Evolutionary conservation across 2,888 invertebrate species (phyloP).

Genomic region (Stomorhina lunata): DNA sequence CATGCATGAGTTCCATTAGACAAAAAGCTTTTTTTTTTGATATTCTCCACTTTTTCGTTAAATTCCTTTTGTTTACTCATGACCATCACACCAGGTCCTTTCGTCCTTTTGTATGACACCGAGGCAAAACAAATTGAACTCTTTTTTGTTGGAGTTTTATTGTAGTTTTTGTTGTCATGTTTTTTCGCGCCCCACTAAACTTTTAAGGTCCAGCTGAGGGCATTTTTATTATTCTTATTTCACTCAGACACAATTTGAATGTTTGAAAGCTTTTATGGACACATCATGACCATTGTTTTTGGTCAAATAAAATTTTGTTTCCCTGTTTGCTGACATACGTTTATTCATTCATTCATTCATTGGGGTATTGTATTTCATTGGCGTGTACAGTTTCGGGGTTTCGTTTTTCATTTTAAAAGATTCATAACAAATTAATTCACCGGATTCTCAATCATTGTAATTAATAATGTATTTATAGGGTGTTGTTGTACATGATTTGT

Average conservation of each 20-base stretch:
- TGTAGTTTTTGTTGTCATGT: constrained; percentile 50
- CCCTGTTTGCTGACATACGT: constrained; percentile 67
- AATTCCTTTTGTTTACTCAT: constrained; percentile 20
- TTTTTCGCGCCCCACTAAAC: constrained; percentile 63
- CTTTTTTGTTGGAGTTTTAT: constrained; percentile 27
- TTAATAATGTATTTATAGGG: constrained; percentile 71
- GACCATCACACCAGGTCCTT: constrained; percentile 27
- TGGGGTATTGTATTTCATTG: constrained; percentile 70
- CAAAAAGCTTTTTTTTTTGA: constrained; percentile 70
- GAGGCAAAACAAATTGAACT: constrained; percentile 57
- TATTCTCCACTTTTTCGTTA: neutral
- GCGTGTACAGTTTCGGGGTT: constrained; percentile 22
- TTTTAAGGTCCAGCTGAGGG: constrained; percentile 61
- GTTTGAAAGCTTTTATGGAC: constrained; percentile 28
- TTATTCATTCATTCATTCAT: too few relatives aligned
- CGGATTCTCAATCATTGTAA: constrained; percentile 65
- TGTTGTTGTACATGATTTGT: constrained; percentile 45
- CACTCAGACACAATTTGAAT: constrained; percentile 1
- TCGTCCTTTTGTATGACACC: constrained; percentile 15
- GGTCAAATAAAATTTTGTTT: constrained; percentile 5
- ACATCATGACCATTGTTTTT: constrained; percentile 32
- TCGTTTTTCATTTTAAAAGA: constrained; percentile 34
- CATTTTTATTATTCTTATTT: constrained; percentile 43
- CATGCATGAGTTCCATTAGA: constrained; percentile 78
- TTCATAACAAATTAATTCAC: constrained; percentile 58